Conservation (phyloP, 2,888 invertebrate genomes). For the Amblyteles armatorius region DNA sequence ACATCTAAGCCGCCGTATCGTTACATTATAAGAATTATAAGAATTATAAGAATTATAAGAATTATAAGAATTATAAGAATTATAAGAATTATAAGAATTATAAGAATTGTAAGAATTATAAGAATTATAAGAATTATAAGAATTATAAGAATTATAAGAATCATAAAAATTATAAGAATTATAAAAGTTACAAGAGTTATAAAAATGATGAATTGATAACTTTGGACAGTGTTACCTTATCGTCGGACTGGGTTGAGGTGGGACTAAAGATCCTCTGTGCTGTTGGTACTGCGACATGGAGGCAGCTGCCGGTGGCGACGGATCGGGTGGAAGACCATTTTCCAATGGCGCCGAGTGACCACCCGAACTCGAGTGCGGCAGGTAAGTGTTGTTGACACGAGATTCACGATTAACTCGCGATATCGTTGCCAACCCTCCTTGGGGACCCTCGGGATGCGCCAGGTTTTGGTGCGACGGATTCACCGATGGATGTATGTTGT, state of each 20-base stretch:
- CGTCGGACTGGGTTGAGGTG: slow-evolving; percentile 84
- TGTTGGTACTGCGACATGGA: slow-evolving; percentile 81
- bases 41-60: neutral
- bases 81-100: neutral
- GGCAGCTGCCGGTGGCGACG: slow-evolving; percentile 82
- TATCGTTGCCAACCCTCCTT: slow-evolving; percentile 80
- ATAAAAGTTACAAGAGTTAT: neutral
- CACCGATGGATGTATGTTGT: slow-evolving; percentile 86
- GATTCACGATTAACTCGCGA: slow-evolving; percentile 80
- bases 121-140: neutral
- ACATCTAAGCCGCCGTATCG: too few relatives aligned
- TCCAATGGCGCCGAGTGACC: slow-evolving; percentile 82
- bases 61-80: neutral
- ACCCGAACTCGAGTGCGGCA: slow-evolving; percentile 80
- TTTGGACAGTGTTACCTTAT: slow-evolving; percentile 79
- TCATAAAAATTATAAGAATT: neutral
- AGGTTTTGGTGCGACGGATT: slow-evolving; percentile 84
- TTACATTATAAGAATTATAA: neutral
- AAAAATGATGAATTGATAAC: neutral
- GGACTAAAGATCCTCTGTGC: slow-evolving; percentile 81
- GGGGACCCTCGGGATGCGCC: slow-evolving; percentile 85
- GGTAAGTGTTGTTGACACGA: slow-evolving; percentile 81
- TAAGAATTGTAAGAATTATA: slow-evolving; percentile 1
- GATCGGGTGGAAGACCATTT: slow-evolving; percentile 86
- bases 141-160: neutral